Evolutionary conservation across 2,888 invertebrate genomes (phyloP), one percentile per base, ranked within the genome.

Genomic region (Ennomos erosarius): DNA sequence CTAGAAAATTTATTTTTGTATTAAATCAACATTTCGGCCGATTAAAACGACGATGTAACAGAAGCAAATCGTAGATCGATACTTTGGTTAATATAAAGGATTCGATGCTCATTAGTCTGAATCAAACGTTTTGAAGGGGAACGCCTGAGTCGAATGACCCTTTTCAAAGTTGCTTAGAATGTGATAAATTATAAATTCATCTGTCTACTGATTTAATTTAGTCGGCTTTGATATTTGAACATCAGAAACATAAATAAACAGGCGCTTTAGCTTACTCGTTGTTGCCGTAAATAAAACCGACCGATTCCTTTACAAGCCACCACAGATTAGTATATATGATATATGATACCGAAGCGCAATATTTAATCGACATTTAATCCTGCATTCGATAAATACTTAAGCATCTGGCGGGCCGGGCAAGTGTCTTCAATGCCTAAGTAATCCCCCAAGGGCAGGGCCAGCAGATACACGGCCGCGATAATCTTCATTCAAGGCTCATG

Each of bases 401-500:
- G 65, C 60, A 68, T 70, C 64, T 73, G 69, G 69, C 69, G 68
- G 71, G 68, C 64, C 65, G 66, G 66, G 67, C 69, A 71, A 79
- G 80, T 76, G 72, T 68, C 73, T 77, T 71, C 61, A 69, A 56
- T 56, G 70, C 71, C 66, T 69, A 63, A 76, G 73, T 83, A 84
- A 81, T 82, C 76, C 55, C 55, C 43, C 74, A 72, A 73, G 72
- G 74, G 71, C 74, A 73, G 69, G 76, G 75, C 65, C 72, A 68
- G 71, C 69, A 79, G 81, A 83, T 82, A 79, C 78, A 84, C 73
- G 76, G 68, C 74, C 71, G 70, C 73, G 85, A 84, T 86, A 84
- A 87, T 86, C 84, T 82, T 75, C 75, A 76, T 74, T 80, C 75
- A 75, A 79, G 78, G 76, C 70, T 67, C 69, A 70, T 77, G 75